Evolutionary conservation across 2,113 vertebrate genomes (phyloP).

Genomic region (Opisthocomus hoazin): DNA sequence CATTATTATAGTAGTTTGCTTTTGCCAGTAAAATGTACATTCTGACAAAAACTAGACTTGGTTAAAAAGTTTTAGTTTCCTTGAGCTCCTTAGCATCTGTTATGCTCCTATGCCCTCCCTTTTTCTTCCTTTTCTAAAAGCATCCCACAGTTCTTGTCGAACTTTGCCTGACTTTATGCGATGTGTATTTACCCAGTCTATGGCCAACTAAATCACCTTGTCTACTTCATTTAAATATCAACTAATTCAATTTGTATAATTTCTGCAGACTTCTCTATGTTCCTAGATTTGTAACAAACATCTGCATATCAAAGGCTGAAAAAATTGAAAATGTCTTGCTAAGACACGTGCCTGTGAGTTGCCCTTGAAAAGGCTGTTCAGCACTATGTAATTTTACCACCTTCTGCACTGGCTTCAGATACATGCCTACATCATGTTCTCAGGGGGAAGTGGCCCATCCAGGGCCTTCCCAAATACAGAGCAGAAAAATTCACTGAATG

Average conservation of each 20-base stretch:
- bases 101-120: background rate
- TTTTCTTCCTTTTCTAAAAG: background rate
- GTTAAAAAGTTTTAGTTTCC: background rate
- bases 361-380: background rate
- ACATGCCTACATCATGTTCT: fast-evolving
- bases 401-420: background rate
- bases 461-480: background rate
- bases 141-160: background rate
- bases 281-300: background rate
- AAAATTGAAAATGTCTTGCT: background rate
- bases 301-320: fast-evolving
- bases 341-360: background rate
- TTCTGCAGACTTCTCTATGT: background rate
- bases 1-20: background rate
- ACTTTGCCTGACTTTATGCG: background rate
- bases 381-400: background rate
- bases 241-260: background rate
- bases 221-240: background rate
- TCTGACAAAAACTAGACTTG: background rate
- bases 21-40: background rate
- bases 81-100: background rate
- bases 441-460: background rate
- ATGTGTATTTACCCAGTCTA: background rate
- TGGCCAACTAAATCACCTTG: background rate
- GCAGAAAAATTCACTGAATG: background rate